Evolutionary conservation across 2,113 vertebrate genomes (phyloP).

Genomic region (Nymphicus hollandicus): DNA sequence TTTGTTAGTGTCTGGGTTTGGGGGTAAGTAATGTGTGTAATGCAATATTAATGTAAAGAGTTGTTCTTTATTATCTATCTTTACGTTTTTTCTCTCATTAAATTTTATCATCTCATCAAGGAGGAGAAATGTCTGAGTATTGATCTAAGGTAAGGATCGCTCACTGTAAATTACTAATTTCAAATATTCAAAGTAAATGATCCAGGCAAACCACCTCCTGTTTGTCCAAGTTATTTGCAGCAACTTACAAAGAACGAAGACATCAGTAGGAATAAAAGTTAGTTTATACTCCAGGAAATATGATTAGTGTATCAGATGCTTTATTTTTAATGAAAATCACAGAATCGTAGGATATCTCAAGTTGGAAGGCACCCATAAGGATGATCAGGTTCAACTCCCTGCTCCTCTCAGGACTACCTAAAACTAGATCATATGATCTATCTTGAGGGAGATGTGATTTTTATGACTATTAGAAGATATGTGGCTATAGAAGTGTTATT

Average conservation of each 20-base stretch:
- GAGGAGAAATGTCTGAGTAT: background rate
- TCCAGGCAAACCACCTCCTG: background rate
- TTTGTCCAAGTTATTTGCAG: background rate
- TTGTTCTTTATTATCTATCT: background rate
- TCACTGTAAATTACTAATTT: background rate
- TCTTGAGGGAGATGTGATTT: background rate
- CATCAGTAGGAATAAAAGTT: background rate
- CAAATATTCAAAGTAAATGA: background rate
- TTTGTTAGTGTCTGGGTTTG: background rate
- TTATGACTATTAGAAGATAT: background rate
- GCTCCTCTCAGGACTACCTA: background rate
- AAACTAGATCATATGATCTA: background rate
- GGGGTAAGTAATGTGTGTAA: background rate
- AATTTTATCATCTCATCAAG: background rate
- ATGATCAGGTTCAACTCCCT: accelerated
- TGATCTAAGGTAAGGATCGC: background rate
- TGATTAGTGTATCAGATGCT: background rate
- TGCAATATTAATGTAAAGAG: conserved; percentile 6
- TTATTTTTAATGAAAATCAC: background rate
- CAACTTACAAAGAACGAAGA: background rate
- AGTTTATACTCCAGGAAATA: background rate
- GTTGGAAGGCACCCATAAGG: background rate
- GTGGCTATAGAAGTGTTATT: background rate
- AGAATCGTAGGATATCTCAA: background rate
- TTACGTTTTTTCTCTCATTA: background rate